Conservation (phyloP, 1,140 invertebrate genomes). For the Aricia agestis region DNA sequence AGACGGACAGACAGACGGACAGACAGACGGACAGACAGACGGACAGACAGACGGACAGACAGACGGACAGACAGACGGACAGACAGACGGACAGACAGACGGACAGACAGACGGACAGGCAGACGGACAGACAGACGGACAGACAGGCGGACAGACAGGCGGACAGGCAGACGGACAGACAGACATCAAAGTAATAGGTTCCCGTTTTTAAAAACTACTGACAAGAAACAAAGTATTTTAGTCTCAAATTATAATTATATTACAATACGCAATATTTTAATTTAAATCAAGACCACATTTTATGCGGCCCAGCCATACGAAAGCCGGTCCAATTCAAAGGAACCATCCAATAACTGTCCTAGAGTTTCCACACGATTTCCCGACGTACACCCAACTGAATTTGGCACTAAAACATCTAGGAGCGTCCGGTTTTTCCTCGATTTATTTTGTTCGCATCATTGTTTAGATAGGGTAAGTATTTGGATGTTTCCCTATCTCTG, state of each 20-base stretch:
- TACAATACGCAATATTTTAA: neutral
- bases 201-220: too few relatives aligned
- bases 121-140: too few relatives aligned
- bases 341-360: conserved; percentile 36
- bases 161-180: too few relatives aligned
- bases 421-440: conserved; percentile 27
- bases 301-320: neutral
- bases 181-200: too few relatives aligned
- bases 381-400: conserved; percentile 29
- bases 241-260: neutral
- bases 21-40: too few relatives aligned
- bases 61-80: too few relatives aligned
- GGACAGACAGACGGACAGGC: too few relatives aligned
- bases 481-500: conserved; percentile 13
- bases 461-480: conserved; percentile 26
- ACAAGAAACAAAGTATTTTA: too few relatives aligned
- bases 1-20: too few relatives aligned
- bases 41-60: too few relatives aligned
- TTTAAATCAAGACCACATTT: neutral
- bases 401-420: conserved; percentile 34
- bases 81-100: too few relatives aligned
- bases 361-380: conserved; percentile 36
- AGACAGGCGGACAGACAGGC: too few relatives aligned
- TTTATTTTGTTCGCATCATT: conserved; percentile 37
- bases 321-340: conserved; percentile 28